Conservation (phyloP, 2,113 vertebrate genomes). For the Polypterus senegalus region DNA sequence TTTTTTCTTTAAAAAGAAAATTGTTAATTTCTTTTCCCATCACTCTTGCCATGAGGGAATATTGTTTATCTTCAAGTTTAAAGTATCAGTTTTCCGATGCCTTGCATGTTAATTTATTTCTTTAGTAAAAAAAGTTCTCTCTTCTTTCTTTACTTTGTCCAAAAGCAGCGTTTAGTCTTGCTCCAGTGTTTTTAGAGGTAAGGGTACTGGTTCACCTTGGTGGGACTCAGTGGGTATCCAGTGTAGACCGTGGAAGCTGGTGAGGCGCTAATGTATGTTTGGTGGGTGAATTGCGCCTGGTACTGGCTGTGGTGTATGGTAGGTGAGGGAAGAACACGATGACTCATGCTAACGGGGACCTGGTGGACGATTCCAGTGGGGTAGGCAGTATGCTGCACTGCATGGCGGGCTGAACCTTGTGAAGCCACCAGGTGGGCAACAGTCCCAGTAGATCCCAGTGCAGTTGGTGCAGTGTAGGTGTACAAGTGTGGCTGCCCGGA, state of each 20-base stretch:
- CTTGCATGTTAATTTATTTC: conserved; percentile 32
- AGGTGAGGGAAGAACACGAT: conserved; percentile 82
- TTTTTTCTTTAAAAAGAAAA: conserved; percentile 21
- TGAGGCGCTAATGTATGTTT: conserved; percentile 97
- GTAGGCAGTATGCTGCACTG: conserved; percentile 81
- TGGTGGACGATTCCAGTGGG: conserved; percentile 87
- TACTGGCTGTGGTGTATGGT: conserved; percentile 90
- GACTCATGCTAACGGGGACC: conserved; percentile 91
- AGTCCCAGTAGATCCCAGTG: conserved; percentile 81
- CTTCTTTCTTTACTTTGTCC: conserved; percentile 11
- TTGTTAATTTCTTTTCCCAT: conserved; percentile 21
- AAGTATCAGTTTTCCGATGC: conserved; percentile 34
- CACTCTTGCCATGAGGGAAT: conserved; percentile 26
- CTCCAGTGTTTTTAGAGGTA: conserved; percentile 85
- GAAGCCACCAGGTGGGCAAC: conserved; percentile 91
- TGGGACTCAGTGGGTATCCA: conserved; percentile 98
- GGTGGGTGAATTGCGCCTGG: conserved; percentile 91
- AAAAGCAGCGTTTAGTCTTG: conserved; percentile 29
- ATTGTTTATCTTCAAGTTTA: conserved; percentile 50
- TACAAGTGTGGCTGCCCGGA: conserved; percentile 89
- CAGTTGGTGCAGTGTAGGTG: conserved; percentile 75
- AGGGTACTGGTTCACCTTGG: conserved; percentile 98
- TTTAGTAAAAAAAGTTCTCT: conserved; percentile 35
- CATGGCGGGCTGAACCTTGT: conserved; percentile 75
- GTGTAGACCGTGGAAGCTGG: conserved; percentile 97